These are phyloP conservation scores for Drosophila nasuta DNA, from an alignment of 1,140 invertebrate genomes.

Conservation along the genomic window DNA sequence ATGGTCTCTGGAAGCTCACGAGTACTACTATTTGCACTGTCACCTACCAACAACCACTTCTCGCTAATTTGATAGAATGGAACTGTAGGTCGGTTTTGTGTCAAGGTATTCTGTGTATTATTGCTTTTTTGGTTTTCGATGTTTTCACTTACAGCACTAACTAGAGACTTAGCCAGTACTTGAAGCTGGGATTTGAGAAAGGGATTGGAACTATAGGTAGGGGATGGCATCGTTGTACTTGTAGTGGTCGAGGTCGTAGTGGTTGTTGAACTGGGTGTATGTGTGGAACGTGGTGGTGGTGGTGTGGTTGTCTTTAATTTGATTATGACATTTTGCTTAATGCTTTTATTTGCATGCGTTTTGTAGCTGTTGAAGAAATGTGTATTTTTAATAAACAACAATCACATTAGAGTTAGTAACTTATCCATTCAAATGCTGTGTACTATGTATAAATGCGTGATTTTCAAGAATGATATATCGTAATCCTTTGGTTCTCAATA, in stretches of 20 bases:
- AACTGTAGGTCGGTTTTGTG: constrained; percentile 18
- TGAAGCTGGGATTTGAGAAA: constrained; percentile 72
- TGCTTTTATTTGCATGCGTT: constrained; percentile 76
- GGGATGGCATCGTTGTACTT: constrained; percentile 35
- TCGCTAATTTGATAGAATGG: constrained; percentile 7
- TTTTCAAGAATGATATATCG: constrained; percentile 20
- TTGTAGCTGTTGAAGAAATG: constrained; percentile 84
- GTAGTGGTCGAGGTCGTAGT: constrained; percentile 31
- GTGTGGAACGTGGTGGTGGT: constrained; percentile 44
- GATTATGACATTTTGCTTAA: constrained; percentile 65
- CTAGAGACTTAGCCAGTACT: constrained; percentile 55
- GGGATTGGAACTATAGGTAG: constrained; percentile 65
- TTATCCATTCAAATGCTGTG: constrained; percentile 31
- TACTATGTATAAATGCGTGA: constrained; percentile 9
- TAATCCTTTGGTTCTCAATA: constrained; percentile 57
- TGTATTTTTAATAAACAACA: constrained; percentile 68
- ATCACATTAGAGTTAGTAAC: constrained; percentile 77
- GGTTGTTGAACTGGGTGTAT: constrained; percentile 46
- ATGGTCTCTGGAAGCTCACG: constrained; percentile 58
- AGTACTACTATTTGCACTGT: constrained; percentile 46
- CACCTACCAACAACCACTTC: constrained; percentile 41
- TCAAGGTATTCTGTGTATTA: constrained; percentile 10
- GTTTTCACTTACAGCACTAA: constrained; percentile 46
- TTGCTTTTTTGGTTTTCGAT: constrained; percentile 32
- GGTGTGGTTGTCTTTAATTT: constrained; percentile 60